phyloP scores from a whole-genome alignment of 2,888 invertebrate species.

The Trichacis sp. region DNA sequence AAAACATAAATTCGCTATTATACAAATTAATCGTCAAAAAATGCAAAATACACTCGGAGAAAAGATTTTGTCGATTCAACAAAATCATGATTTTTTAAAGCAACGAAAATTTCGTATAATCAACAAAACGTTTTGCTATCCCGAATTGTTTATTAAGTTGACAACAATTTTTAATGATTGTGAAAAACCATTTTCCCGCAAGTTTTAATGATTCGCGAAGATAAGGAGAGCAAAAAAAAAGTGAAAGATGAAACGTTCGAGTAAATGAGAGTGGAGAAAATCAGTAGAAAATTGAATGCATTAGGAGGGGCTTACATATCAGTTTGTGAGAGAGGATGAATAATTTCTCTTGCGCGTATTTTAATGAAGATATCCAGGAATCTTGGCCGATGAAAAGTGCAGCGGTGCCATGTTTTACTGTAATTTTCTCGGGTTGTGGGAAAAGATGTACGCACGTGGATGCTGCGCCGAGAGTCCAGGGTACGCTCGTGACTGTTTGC shows the following conservation, averaged over 20 bases:
- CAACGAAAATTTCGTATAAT: no score
- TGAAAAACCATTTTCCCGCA: no score
- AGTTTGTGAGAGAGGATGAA: no score
- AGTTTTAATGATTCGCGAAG: not conserved
- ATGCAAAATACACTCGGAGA: no score
- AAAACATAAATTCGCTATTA: not conserved
- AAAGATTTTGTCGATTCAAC: no score
- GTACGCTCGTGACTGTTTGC: slow-evolving; percentile 42
- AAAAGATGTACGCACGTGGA: slow-evolving; percentile 43
- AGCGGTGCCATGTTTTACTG: slow-evolving; percentile 33
- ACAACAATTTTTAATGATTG: no score
- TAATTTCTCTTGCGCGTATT: slow-evolving; percentile 19
- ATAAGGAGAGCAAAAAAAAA: not conserved
- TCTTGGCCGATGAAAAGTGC: slow-evolving; percentile 32
- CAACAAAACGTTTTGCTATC: no score
- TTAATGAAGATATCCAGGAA: slow-evolving; percentile 33
- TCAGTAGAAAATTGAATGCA: slow-evolving; percentile 9
- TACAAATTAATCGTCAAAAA: no score
- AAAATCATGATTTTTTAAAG: no score
- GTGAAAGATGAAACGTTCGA: not conserved
- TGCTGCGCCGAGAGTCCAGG: slow-evolving; percentile 16
- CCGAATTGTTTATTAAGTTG: no score
- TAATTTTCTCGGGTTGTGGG: slow-evolving; percentile 41
- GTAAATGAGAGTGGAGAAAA: slow-evolving; percentile 3
- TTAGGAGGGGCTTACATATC: slow-evolving; percentile 1